Conservation (phyloP, 1,140 invertebrate genomes). For the Elysia chlorotica region DNA sequence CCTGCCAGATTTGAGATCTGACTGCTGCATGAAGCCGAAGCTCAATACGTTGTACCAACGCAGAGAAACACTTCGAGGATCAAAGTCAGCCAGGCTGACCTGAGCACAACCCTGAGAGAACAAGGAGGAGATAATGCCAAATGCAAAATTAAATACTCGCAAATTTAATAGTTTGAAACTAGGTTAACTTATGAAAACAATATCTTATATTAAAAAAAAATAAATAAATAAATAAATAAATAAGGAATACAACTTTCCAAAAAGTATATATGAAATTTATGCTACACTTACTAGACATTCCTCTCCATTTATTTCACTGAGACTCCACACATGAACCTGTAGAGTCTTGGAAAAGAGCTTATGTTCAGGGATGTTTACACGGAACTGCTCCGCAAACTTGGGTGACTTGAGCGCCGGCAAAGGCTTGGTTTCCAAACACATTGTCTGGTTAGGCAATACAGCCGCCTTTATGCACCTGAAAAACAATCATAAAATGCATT, state of each 20-base stretch:
- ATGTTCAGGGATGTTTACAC: slow-evolving; percentile 74
- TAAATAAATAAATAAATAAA: not conserved
- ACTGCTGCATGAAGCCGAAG: slow-evolving; percentile 78
- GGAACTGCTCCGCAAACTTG: slow-evolving; percentile 80
- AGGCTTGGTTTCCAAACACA: slow-evolving; percentile 73
- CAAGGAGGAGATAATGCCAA: too few relatives aligned
- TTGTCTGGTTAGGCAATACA: slow-evolving; percentile 72
- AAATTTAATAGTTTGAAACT: not conserved
- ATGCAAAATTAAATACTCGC: not conserved
- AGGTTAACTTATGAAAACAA: not conserved
- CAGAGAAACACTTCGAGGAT: slow-evolving; percentile 76
- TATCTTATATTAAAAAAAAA: too few relatives aligned
- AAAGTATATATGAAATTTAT: too few relatives aligned
- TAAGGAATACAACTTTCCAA: not conserved
- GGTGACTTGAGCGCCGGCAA: slow-evolving; percentile 77
- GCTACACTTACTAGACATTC: slow-evolving; percentile 58
- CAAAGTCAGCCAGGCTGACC: slow-evolving; percentile 94
- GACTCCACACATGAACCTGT: slow-evolving; percentile 82
- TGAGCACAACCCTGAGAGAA: slow-evolving; percentile 83
- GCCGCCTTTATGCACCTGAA: slow-evolving; percentile 79
- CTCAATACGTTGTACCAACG: slow-evolving; percentile 96
- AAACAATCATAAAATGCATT: not conserved
- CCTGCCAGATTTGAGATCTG: not conserved
- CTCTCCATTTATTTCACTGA: slow-evolving; percentile 59
- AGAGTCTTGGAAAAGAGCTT: slow-evolving; percentile 84